Conservation (phyloP, 2,113 vertebrate species). For the Meriones unguiculatus region DNA sequence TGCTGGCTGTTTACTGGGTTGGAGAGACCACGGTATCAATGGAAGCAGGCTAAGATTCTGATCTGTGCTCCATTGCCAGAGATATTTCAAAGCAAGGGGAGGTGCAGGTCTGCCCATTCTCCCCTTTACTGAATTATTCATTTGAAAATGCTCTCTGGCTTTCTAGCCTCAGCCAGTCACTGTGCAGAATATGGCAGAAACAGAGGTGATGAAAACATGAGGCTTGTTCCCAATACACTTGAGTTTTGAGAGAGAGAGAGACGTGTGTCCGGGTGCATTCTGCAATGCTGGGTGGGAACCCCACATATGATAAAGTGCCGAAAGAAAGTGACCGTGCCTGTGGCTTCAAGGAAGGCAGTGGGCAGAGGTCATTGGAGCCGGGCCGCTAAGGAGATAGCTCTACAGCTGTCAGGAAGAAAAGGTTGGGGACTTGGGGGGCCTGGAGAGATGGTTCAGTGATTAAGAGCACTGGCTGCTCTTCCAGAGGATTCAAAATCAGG, state of each 20-base stretch:
- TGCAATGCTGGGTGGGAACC: not conserved
- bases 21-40: not conserved
- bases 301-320: not conserved
- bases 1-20: not conserved
- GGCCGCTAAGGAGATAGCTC: not conserved
- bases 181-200: not conserved
- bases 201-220: not conserved
- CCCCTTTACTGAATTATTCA: conserved; percentile 20
- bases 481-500: not conserved
- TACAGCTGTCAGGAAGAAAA: not conserved
- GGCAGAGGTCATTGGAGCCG: not conserved
- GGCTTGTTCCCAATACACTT: not conserved
- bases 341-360: not conserved
- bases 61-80: not conserved
- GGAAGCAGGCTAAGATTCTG: not conserved
- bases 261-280: not conserved
- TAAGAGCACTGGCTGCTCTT: not conserved
- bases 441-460: not conserved
- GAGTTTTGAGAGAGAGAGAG: not conserved
- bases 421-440: not conserved
- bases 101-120: not conserved
- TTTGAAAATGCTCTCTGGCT: conserved; percentile 9
- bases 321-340: not conserved
- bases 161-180: not conserved
- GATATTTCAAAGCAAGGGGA: conserved; percentile 25